Conservation (phyloP, 1,140 invertebrate genomes). For the Dryas iulia region DNA sequence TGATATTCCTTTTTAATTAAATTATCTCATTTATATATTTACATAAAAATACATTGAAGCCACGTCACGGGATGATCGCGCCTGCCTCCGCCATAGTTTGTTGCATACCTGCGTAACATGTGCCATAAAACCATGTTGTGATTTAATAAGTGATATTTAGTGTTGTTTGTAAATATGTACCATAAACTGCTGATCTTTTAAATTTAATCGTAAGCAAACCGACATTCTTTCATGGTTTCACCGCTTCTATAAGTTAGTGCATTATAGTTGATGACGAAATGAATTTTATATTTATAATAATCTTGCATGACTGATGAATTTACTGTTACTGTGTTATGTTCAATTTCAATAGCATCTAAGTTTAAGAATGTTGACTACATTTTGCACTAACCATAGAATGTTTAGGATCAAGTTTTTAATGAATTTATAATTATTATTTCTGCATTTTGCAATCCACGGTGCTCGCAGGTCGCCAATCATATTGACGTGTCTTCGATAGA, state of each 20-base stretch:
- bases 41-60: constrained; percentile 56
- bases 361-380: constrained; percentile 28
- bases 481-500: constrained; percentile 70
- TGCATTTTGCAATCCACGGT: constrained; percentile 55
- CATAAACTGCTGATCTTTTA: constrained; percentile 60
- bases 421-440: constrained; percentile 39
- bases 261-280: constrained; percentile 33
- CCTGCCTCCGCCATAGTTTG: constrained; percentile 33
- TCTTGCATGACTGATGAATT: constrained; percentile 35
- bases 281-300: constrained; percentile 17
- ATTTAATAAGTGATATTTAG: constrained; percentile 79
- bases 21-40: constrained; percentile 47
- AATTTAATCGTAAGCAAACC: constrained; percentile 59
- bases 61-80: constrained; percentile 50
- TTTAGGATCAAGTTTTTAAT: constrained; percentile 39
- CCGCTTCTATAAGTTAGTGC: constrained; percentile 55
- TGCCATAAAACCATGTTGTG: constrained; percentile 79
- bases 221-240: constrained; percentile 52
- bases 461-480: constrained; percentile 33
- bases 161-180: constrained; percentile 80
- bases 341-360: constrained; percentile 17
- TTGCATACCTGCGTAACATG: constrained; percentile 70
- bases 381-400: constrained; percentile 47
- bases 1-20: constrained; percentile 67
- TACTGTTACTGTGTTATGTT: constrained; percentile 30